Conservation (phyloP, 2,113 vertebrate species). For the Ciconia maguari region DNA sequence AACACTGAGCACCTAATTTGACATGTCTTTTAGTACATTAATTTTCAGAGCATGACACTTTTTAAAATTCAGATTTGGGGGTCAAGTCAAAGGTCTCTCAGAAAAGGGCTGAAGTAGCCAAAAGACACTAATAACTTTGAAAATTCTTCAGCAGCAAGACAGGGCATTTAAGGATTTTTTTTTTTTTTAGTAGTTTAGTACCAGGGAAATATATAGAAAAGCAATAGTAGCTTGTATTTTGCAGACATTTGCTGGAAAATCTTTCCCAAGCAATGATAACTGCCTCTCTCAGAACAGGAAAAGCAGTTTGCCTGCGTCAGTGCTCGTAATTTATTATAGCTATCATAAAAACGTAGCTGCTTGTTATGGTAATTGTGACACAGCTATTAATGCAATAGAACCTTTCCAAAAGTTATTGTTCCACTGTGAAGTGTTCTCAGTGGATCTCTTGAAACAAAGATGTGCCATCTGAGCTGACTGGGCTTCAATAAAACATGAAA, state of each 20-base stretch:
- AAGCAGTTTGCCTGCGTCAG: background rate
- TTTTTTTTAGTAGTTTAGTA: background rate
- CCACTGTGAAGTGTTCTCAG: constrained; percentile 25
- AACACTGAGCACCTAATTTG: background rate
- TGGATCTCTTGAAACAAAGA: constrained; percentile 40
- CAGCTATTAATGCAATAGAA: constrained; percentile 34
- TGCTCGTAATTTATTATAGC: constrained; percentile 9
- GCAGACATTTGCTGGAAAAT: background rate
- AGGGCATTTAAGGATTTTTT: background rate
- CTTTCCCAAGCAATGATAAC: background rate
- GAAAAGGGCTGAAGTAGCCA: background rate
- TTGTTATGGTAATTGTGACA: constrained; percentile 43
- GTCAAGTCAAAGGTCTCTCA: background rate
- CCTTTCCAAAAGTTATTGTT: constrained; percentile 28
- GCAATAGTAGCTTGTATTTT: background rate
- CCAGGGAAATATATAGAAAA: background rate
- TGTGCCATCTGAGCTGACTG: background rate
- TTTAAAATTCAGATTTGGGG: background rate
- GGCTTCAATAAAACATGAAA: constrained; percentile 13
- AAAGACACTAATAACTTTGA: background rate
- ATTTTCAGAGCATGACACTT: background rate
- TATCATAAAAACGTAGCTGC: background rate
- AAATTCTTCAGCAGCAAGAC: background rate
- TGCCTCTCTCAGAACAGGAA: background rate
- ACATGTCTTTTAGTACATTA: background rate